Conservation (phyloP, 2,888 invertebrate genomes). For the Eumerus sabulonum region DNA sequence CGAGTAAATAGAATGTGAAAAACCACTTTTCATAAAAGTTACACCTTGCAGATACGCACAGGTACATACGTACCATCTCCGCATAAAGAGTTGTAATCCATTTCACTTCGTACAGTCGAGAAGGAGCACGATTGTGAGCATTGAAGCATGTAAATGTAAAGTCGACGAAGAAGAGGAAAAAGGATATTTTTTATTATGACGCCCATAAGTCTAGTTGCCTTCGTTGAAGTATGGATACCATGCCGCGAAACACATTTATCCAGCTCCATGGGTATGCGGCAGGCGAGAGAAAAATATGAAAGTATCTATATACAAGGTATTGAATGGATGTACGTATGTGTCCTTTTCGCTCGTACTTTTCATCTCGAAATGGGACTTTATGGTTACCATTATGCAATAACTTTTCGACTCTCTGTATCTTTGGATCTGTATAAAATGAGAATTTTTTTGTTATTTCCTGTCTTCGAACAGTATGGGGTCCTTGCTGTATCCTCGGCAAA, state of each 20-base stretch:
- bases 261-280: constrained; percentile 4
- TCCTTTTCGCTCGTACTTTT: constrained; percentile 6
- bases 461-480: neutral
- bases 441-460: neutral
- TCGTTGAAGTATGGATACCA: constrained; percentile 46
- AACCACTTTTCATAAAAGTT: constrained; percentile 60
- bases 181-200: constrained; percentile 36
- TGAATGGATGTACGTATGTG: no score
- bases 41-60: constrained; percentile 22
- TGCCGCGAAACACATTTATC: constrained; percentile 61
- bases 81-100: constrained; percentile 44
- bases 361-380: constrained; percentile 41
- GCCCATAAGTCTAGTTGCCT: constrained; percentile 57
- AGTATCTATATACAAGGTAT: no score
- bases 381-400: constrained; percentile 63
- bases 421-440: constrained; percentile 22
- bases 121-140: constrained; percentile 2
- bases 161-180: neutral
- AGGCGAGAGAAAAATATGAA: constrained; percentile 12
- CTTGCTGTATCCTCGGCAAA: neutral
- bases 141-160: neutral
- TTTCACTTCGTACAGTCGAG: constrained; percentile 30
- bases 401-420: constrained; percentile 12
- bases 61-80: neutral
- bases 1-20: constrained; percentile 37